Conservation (phyloP, 2,888 invertebrate genomes). For the Morpho deidamia region DNA sequence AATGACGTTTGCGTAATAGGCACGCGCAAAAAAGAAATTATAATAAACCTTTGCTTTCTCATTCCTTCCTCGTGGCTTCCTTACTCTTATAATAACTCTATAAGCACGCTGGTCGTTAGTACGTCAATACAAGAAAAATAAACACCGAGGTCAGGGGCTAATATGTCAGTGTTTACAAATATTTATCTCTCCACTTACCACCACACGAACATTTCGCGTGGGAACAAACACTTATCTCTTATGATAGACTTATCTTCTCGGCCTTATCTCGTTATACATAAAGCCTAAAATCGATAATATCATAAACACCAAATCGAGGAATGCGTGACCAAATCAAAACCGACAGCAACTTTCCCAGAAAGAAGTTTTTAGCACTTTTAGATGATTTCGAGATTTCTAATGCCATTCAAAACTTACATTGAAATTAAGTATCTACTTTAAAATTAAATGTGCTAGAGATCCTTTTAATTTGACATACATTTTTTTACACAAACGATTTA, state of each 20-base stretch:
- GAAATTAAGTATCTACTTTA: background rate
- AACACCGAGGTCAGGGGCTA: conserved; percentile 32
- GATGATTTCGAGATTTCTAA: conserved; percentile 1
- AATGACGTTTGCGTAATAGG: no score
- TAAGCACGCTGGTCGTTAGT: background rate
- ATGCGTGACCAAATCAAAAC: conserved; percentile 13
- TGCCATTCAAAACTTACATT: background rate
- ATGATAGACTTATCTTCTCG: conserved; percentile 17
- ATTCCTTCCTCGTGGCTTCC: no score
- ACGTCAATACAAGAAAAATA: background rate
- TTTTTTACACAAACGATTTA: no score
- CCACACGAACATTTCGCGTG: conserved; percentile 62
- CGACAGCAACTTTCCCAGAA: conserved; percentile 32
- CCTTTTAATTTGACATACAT: no score
- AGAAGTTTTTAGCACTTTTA: conserved; percentile 52
- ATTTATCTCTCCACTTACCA: conserved; percentile 69
- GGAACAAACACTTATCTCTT: conserved; percentile 44
- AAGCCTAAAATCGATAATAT: conserved; percentile 17
- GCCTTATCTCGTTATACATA: conserved; percentile 20
- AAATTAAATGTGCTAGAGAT: background rate
- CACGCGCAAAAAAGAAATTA: no score
- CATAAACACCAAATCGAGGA: background rate
- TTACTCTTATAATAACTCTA: no score
- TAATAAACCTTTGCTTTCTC: no score
- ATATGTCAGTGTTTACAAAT: conserved; percentile 55